Evolutionary conservation across 2,113 vertebrate species (phyloP), one percentile per base, ranked within the genome.

Genomic region (Ursus arctos): DNA sequence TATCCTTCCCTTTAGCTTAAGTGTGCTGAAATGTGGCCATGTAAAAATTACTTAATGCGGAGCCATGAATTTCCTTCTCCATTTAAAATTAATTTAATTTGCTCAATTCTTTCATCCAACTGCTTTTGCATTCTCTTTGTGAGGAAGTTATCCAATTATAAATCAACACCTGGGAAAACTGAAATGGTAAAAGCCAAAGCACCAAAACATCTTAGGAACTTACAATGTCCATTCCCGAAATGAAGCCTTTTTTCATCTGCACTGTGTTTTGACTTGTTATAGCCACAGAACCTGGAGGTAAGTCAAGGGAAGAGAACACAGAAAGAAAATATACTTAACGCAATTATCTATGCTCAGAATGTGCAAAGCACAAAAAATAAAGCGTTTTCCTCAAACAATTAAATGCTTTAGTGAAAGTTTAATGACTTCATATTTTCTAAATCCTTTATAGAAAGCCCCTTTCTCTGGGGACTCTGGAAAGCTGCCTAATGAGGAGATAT

Each of bases 181-280:
- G 19, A 84, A 94, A 74, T 13, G 51, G 12, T 67, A 63, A 94
- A 61, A 59, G 10, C 31, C 14, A 53, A 94, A 94, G 80, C 22
- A 63, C 12, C 69, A 86, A 91, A 92, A 31, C 36, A 91, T 33
- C 84, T 96, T 13, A 69, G 85, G 95, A 98, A 99, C 99, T 99
- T 99, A 99, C 99, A 98, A 49, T 99, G 99, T 1, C 99, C 99
- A 65, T 99, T 99, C 94, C 99, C 99, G 99, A 99, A 99, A 98
- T 99, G 99, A 84, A 99, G 99, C 90, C 99, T 99, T 99, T 99
- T 99, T 97, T 99, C 99, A 98, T 99, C 99, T 85, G 99, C 24
- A 15, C 98, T 99, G 96, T 99, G 99, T 98, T 99, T 99, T 98
- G 99, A 99, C 99, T 99, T 99, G 98, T 99, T 99, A 98, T 99